Evolutionary conservation across 2,113 vertebrate genomes (phyloP).

Genomic region (Pollachius pollachius): DNA sequence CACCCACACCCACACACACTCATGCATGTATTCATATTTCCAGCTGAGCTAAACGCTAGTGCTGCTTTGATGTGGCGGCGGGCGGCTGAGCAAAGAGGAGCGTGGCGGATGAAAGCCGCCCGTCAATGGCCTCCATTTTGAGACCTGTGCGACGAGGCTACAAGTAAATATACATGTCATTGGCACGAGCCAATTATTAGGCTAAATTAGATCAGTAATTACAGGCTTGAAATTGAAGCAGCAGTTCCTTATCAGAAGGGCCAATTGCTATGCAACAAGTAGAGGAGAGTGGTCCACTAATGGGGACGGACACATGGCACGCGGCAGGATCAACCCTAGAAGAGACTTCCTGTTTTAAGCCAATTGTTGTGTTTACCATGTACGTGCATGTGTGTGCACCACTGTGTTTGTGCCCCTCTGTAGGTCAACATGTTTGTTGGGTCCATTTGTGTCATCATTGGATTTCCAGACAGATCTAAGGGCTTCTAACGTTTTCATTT

Average conservation of each 20-base stretch:
- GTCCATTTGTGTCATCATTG: too few relatives aligned
- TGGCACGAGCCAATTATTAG: constrained; percentile 98
- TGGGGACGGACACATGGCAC: constrained; percentile 52
- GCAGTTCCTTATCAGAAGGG: constrained; percentile 92
- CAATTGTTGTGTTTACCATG: not conserved
- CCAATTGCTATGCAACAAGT: constrained; percentile 80
- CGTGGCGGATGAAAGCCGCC: constrained; percentile 84
- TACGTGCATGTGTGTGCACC: constrained; percentile 4
- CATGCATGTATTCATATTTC: constrained; percentile 92
- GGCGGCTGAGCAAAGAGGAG: constrained; percentile 70
- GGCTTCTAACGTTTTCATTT: too few relatives aligned
- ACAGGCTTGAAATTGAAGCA: constrained; percentile 97
- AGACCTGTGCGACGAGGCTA: constrained; percentile 74
- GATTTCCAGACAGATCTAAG: too few relatives aligned
- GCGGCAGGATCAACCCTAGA: constrained; percentile 19
- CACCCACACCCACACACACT: constrained; percentile 85
- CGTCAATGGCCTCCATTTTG: constrained; percentile 76
- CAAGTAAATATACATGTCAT: constrained; percentile 99
- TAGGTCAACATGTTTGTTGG: not conserved
- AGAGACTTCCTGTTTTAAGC: not conserved
- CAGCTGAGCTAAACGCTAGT: constrained; percentile 63
- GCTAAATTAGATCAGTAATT: constrained; percentile 99
- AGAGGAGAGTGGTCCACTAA: constrained; percentile 46
- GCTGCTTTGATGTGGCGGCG: constrained; percentile 89
- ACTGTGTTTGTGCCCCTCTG: constrained; percentile 1